Evolutionary conservation across 2,888 invertebrate species (phyloP).

Genomic region (Spodoptera picta): DNA sequence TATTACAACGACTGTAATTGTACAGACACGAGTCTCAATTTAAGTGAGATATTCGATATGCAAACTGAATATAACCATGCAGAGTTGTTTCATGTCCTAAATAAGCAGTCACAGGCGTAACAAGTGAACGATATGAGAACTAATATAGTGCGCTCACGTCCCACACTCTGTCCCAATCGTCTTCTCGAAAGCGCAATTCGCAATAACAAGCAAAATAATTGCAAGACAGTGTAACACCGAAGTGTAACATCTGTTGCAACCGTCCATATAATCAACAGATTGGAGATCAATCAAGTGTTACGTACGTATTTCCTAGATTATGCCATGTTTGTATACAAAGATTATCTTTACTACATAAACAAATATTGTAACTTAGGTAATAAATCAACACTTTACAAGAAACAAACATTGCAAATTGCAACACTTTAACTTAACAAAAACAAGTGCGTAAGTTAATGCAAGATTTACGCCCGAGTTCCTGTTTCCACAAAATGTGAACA

Average conservation of each 20-base stretch:
- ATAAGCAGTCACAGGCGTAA: slow-evolving; percentile 61
- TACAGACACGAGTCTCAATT: slow-evolving; percentile 26
- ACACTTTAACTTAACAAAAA: slow-evolving; percentile 10
- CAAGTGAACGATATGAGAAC: slow-evolving; percentile 50
- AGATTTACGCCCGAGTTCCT: slow-evolving; percentile 44
- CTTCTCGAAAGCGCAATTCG: slow-evolving; percentile 39
- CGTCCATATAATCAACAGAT: slow-evolving; percentile 42
- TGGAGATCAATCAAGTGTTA: slow-evolving; percentile 52
- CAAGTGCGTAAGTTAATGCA: slow-evolving; percentile 16
- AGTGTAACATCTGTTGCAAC: slow-evolving; percentile 52
- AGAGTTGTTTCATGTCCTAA: slow-evolving; percentile 60
- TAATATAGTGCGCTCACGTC: slow-evolving; percentile 43
- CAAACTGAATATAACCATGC: slow-evolving; percentile 49
- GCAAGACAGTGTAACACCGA: slow-evolving; percentile 29
- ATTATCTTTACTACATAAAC: slow-evolving; percentile 42
- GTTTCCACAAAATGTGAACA: slow-evolving; percentile 27
- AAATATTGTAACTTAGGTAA: slow-evolving; percentile 28
- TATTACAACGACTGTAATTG: slow-evolving; percentile 18
- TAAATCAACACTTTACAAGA: slow-evolving; percentile 9
- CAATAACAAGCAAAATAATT: slow-evolving; percentile 37
- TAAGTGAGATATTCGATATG: slow-evolving; percentile 57
- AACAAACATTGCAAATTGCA: slow-evolving; percentile 1
- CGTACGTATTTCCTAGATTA: slow-evolving; percentile 53
- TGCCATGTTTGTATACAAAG: slow-evolving; percentile 45
- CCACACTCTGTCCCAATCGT: slow-evolving; percentile 46